These are phyloP conservation scores for Thalassophryne amazonica DNA, from an alignment of 2,797 vertebrate genomes.

Conservation along the genomic window DNA sequence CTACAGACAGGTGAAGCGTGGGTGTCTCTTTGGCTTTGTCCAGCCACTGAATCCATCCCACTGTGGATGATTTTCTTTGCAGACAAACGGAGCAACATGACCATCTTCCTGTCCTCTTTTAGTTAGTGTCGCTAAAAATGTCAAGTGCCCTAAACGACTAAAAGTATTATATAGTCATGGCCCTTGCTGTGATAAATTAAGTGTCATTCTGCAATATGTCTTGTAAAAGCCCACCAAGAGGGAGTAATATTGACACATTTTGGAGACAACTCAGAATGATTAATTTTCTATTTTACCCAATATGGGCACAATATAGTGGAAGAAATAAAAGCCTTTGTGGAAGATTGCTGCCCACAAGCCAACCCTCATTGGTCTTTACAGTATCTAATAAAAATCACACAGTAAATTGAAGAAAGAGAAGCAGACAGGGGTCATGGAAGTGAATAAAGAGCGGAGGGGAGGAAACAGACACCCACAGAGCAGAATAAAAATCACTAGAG, in stretches of 20 bases:
- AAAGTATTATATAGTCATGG: no score
- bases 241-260: not conserved
- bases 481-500: not conserved
- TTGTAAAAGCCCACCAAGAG: not conserved
- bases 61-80: no score
- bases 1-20: no score
- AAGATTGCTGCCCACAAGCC: not conserved
- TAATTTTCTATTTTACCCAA: not conserved
- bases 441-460: not conserved
- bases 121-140: no score
- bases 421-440: not conserved
- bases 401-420: not conserved
- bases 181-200: no score
- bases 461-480: not conserved
- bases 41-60: no score
- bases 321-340: not conserved
- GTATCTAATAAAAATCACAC: slow-evolving; percentile 15
- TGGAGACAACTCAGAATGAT: not conserved
- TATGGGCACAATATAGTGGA: not conserved
- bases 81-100: no score
- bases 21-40: no score
- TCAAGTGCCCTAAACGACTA: no score
- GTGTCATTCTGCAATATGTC: not conserved
- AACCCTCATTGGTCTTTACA: not conserved
- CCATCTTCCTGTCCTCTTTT: no score